These are phyloP conservation scores for Marisa cornuarietis DNA, from an alignment of 1,140 invertebrate genomes.

Conservation along the genomic window DNA sequence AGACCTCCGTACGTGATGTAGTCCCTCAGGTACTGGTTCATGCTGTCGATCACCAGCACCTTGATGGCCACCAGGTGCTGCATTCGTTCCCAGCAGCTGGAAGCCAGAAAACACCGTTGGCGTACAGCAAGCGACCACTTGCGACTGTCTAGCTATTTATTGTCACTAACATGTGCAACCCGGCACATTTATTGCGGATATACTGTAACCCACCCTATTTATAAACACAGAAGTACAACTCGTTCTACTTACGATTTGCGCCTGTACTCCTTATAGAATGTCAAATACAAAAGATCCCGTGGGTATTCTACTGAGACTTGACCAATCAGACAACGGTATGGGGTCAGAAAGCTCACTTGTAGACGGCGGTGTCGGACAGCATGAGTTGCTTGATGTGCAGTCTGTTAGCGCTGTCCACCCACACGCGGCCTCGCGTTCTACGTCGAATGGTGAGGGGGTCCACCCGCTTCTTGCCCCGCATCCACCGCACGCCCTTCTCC, in stretches of 20 bases:
- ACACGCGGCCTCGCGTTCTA: slow-evolving; percentile 51
- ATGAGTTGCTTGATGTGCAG: slow-evolving; percentile 48
- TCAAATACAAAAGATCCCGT: too few species aligned
- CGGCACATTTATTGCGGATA: too few species aligned
- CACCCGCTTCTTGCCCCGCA: slow-evolving; percentile 43
- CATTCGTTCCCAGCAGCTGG: slow-evolving; percentile 75
- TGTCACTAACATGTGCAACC: too few species aligned
- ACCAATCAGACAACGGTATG: too few species aligned
- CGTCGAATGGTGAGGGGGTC: slow-evolving; percentile 46
- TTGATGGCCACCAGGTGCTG: slow-evolving; percentile 72
- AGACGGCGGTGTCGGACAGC: slow-evolving; percentile 48
- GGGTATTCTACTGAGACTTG: too few species aligned
- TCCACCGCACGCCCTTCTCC: slow-evolving; percentile 41
- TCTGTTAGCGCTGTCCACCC: slow-evolving; percentile 46
- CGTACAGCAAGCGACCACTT: too few species aligned
- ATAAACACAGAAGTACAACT: too few species aligned
- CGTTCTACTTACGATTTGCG: too few species aligned
- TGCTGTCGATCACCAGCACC: slow-evolving; percentile 69
- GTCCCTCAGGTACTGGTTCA: slow-evolving; percentile 68
- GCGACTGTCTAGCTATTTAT: too few species aligned
- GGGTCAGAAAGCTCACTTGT: slow-evolving; percentile 37
- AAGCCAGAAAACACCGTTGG: slow-evolving; percentile 30
- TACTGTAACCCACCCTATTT: too few species aligned
- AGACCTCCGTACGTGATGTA: slow-evolving; percentile 59
- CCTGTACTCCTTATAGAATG: too few species aligned